Evolutionary conservation across 2,888 invertebrate genomes (phyloP).

Genomic region (Beris morrisii): DNA sequence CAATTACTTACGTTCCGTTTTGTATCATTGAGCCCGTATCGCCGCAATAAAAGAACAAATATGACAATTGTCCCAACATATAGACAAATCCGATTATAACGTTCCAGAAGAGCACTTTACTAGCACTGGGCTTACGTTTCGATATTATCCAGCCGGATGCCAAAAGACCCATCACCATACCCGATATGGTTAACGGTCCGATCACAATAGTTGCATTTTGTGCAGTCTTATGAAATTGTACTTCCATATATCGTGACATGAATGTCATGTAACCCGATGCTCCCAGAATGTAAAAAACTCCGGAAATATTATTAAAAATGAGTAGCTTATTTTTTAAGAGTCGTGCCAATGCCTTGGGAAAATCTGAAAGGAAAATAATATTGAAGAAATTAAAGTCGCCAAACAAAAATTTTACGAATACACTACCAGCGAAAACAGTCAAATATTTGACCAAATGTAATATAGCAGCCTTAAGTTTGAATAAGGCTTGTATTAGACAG

Average conservation of each 20-base stretch:
- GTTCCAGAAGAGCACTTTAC: slow-evolving; percentile 65
- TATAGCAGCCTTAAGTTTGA: not conserved
- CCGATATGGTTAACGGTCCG: slow-evolving; percentile 63
- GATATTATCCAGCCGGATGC: slow-evolving; percentile 64
- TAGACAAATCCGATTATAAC: slow-evolving; percentile 62
- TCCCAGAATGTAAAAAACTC: slow-evolving; percentile 66
- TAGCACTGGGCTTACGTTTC: slow-evolving; percentile 62
- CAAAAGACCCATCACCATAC: slow-evolving; percentile 64
- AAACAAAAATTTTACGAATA: too few species aligned
- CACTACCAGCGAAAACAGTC: too few species aligned
- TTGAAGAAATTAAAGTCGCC: too few species aligned
- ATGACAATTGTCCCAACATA: slow-evolving; percentile 59
- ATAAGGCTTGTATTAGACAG: too few species aligned
- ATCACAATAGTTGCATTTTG: slow-evolving; percentile 67
- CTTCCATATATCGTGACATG: slow-evolving; percentile 74
- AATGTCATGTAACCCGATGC: slow-evolving; percentile 70
- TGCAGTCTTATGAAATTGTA: slow-evolving; percentile 68
- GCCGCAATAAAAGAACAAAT: slow-evolving; percentile 62
- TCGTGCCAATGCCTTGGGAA: slow-evolving; percentile 62
- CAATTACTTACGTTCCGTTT: slow-evolving; percentile 43
- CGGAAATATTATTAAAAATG: slow-evolving; percentile 67
- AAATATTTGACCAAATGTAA: too few species aligned
- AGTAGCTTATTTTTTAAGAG: slow-evolving; percentile 67
- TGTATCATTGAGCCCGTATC: slow-evolving; percentile 47
- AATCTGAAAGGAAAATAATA: slow-evolving; percentile 53